Evolutionary conservation across 1,140 invertebrate genomes (phyloP).

Genomic region (Gonioctena quinquepunctata): DNA sequence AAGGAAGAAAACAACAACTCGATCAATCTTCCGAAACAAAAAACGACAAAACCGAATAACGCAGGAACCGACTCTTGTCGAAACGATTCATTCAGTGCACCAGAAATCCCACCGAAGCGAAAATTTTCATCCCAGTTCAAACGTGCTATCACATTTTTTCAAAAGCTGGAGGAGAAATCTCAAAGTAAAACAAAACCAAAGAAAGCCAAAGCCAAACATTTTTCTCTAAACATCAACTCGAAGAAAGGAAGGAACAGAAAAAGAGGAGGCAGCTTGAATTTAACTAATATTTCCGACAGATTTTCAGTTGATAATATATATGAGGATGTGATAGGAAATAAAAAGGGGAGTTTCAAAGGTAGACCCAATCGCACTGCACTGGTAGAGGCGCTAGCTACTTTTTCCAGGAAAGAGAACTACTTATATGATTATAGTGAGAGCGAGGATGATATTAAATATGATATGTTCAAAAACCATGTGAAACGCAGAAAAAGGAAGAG

Average conservation of each 20-base stretch:
- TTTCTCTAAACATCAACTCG: slow-evolving; percentile 7
- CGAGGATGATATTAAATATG: slow-evolving; percentile 25
- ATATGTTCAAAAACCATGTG: slow-evolving; percentile 23
- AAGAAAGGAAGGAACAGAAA: slow-evolving; percentile 3
- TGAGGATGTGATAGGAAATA: slow-evolving; percentile 23
- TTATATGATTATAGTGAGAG: background rate
- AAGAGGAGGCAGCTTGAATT: slow-evolving; percentile 24
- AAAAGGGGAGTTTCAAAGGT: slow-evolving; percentile 27
- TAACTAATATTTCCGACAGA: slow-evolving; percentile 23
- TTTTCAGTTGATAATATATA: slow-evolving; percentile 29
- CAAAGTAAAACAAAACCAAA: slow-evolving; percentile 1
- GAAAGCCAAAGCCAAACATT: background rate
- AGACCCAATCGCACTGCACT: slow-evolving; percentile 26
- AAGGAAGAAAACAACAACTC: background rate
- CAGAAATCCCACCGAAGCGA: background rate
- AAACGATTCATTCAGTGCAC: background rate
- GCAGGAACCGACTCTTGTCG: background rate
- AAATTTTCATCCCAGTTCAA: slow-evolving; percentile 21
- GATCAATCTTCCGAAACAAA: background rate
- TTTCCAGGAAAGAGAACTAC: slow-evolving; percentile 1
- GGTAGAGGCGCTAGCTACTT: slow-evolving; percentile 21
- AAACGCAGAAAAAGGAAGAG: slow-evolving; percentile 31
- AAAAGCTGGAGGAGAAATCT: slow-evolving; percentile 29
- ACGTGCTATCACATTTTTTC: slow-evolving; percentile 28
- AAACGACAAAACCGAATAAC: background rate